phyloP scores from a whole-genome alignment of 2,888 invertebrate genomes.

The Trachelus troglodyta region DNA sequence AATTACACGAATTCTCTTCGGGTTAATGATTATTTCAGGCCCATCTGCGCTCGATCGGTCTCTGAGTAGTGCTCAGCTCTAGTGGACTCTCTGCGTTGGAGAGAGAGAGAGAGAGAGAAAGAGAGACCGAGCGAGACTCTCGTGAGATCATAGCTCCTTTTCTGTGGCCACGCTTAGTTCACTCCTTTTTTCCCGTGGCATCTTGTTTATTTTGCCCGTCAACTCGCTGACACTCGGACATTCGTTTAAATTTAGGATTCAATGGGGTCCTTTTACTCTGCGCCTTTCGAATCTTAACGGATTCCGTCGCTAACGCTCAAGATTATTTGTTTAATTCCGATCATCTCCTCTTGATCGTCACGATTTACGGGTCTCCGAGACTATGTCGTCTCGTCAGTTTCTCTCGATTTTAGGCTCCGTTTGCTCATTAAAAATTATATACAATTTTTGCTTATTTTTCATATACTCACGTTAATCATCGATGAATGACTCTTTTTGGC shows the following conservation, averaged over 20 bases:
- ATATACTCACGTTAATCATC: background rate
- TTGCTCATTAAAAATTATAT: background rate
- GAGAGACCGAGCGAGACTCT: background rate
- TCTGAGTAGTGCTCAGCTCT: background rate
- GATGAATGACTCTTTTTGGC: background rate
- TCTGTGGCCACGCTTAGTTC: slow-evolving; percentile 9
- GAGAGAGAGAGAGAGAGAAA: background rate
- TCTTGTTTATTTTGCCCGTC: slow-evolving; percentile 65
- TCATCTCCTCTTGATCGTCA: slow-evolving; percentile 6
- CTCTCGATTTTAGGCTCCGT: background rate
- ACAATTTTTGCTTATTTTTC: background rate
- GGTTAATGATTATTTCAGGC: slow-evolving; percentile 18
- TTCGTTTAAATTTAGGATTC: slow-evolving; percentile 66
- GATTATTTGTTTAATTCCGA: slow-evolving; percentile 63
- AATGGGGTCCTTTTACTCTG: slow-evolving; percentile 66
- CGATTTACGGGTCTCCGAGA: slow-evolving; percentile 17
- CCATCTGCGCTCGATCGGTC: background rate
- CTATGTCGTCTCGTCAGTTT: slow-evolving; percentile 12
- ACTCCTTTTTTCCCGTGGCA: slow-evolving; percentile 36
- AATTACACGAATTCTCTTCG: slow-evolving; percentile 28
- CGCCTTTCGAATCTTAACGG: slow-evolving; percentile 56
- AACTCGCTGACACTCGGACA: slow-evolving; percentile 59
- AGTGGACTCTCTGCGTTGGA: background rate
- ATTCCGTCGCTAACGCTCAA: slow-evolving; percentile 50
- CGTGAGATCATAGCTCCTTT: slow-evolving; percentile 15